phyloP scores from a whole-genome alignment of 2,113 vertebrate species.

The Platichthys flesus region DNA sequence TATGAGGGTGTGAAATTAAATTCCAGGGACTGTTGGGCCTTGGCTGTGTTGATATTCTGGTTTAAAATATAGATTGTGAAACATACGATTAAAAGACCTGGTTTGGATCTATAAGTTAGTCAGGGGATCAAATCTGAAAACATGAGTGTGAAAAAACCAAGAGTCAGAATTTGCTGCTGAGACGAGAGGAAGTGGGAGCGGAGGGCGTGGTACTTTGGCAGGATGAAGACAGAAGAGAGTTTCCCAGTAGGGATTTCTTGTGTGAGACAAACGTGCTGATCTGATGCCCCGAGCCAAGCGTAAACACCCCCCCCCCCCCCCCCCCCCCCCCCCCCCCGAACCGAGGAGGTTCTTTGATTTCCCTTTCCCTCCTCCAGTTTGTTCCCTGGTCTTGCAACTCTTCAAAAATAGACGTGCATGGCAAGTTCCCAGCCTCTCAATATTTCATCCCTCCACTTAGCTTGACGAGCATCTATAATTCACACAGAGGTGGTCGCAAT shows the following conservation, averaged over 20 bases:
- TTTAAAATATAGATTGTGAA: too few species aligned
- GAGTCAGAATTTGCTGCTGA: slow-evolving; percentile 1
- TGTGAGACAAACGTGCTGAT: slow-evolving; percentile 12
- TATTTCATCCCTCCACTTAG: slow-evolving; percentile 70
- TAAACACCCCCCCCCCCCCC: slow-evolving; percentile 5
- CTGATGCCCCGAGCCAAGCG: slow-evolving; percentile 9
- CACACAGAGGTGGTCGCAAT: slow-evolving; percentile 63
- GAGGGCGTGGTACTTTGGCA: background rate
- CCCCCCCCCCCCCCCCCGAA: background rate
- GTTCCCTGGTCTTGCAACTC: slow-evolving; percentile 6
- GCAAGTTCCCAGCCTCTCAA: slow-evolving; percentile 47
- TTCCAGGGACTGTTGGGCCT: too few species aligned
- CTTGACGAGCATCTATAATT: slow-evolving; percentile 67
- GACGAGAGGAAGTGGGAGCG: background rate
- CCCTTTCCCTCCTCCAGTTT: background rate
- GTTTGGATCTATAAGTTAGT: too few species aligned
- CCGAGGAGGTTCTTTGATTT: slow-evolving; percentile 16
- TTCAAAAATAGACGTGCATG: slow-evolving; percentile 34
- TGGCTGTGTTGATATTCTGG: too few species aligned
- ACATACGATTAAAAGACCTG: too few species aligned
- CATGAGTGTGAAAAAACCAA: background rate
- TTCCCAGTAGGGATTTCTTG: slow-evolving; percentile 22
- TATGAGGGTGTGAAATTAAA: too few species aligned
- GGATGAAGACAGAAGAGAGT: slow-evolving; percentile 25
- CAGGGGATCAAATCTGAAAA: background rate